These are phyloP conservation scores for Busseola fusca DNA, from an alignment of 2,888 invertebrate species.

Conservation along the genomic window DNA sequence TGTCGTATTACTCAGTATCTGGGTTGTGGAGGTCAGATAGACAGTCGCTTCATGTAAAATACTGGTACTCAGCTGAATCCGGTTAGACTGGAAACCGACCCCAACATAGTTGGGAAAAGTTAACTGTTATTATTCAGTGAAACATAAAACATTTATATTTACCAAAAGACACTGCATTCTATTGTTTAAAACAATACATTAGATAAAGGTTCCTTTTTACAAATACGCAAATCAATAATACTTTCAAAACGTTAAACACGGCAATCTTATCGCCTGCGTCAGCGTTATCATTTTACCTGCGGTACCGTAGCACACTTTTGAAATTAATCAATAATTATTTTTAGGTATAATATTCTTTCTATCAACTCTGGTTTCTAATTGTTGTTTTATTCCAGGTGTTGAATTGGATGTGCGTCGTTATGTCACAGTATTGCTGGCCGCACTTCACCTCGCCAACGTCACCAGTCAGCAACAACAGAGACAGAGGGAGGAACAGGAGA, in stretches of 20 bases:
- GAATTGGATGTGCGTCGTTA: slow-evolving; percentile 84
- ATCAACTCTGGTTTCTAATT: neutral
- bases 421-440: slow-evolving; percentile 81
- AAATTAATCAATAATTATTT: neutral
- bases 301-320: neutral
- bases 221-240: slow-evolving; percentile 17
- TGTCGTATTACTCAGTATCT: no score
- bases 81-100: no score
- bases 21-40: no score
- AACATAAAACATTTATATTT: neutral
- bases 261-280: slow-evolving; percentile 21
- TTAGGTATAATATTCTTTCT: neutral
- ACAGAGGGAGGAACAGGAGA: slow-evolving; percentile 62
- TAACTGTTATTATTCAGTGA: no score
- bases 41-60: no score
- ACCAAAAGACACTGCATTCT: neutral
- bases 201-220: slow-evolving; percentile 11
- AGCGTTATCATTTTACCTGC: slow-evolving; percentile 4
- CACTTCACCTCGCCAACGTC: slow-evolving; percentile 82
- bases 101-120: no score
- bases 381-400: slow-evolving; percentile 70
- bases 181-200: slow-evolving; percentile 9
- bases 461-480: slow-evolving; percentile 78
- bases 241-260: slow-evolving; percentile 20
- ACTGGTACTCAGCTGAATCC: no score